Percentiles rank a stretch among this genome's conserved stretches.
These are phyloP conservation scores for Enteromius afrohamiltoni DNA, from an alignment of 2,797 vertebrate species.

Conservation along the genomic window DNA sequence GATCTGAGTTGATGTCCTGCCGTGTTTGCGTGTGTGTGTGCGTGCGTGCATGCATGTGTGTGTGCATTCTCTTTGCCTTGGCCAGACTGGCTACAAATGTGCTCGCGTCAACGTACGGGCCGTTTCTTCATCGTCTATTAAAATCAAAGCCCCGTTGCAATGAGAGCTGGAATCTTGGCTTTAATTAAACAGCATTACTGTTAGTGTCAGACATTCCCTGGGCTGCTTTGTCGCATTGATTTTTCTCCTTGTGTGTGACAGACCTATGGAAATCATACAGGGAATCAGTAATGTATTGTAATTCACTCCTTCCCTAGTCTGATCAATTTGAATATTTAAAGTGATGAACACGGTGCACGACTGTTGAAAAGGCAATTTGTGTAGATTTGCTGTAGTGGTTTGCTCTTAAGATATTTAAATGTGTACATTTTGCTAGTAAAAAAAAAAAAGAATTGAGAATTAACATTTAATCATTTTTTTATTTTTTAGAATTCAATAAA, in stretches of 20 bases:
- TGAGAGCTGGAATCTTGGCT: constrained; percentile 69
- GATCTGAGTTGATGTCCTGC: constrained; percentile 73
- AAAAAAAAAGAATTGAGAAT: background rate
- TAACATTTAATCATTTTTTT: background rate
- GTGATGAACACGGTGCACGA: constrained; percentile 55
- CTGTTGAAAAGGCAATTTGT: background rate
- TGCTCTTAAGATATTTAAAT: constrained; percentile 25
- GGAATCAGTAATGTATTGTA: constrained; percentile 75
- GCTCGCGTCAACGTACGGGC: constrained; percentile 48
- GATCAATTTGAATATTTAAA: constrained; percentile 75
- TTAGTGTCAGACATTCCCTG: constrained; percentile 79
- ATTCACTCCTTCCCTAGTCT: constrained; percentile 67
- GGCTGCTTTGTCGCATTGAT: constrained; percentile 67
- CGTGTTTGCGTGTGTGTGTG: constrained; percentile 24
- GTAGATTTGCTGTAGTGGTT: background rate
- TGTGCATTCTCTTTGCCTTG: constrained; percentile 47
- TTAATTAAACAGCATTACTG: constrained; percentile 87
- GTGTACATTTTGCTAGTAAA: constrained; percentile 18
- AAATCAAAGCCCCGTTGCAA: constrained; percentile 70
- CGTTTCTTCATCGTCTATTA: constrained; percentile 79
- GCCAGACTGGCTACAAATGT: constrained; percentile 63
- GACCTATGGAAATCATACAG: constrained; percentile 66
- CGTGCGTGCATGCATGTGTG: constrained; percentile 6
- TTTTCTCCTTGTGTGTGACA: constrained; percentile 69
- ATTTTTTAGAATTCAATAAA: background rate